phyloP scores from a whole-genome alignment of 53 echinoderm and acorn worm genomes.

The Echinometra lucunter region DNA sequence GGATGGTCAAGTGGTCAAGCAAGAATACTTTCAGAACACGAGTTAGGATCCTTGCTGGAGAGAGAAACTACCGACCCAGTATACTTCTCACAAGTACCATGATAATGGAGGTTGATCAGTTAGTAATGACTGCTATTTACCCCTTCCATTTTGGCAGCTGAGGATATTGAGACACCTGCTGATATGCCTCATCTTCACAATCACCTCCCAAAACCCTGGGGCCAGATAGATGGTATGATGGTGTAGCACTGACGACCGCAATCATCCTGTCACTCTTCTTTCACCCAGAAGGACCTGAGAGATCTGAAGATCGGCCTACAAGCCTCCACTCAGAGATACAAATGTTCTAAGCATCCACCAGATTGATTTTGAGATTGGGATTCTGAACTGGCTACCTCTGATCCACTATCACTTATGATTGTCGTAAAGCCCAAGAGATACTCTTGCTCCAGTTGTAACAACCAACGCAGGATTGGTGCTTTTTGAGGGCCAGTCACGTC shows the following conservation, averaged over 20 bases:
- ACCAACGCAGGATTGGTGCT: constrained; percentile 89
- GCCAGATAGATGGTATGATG: constrained; percentile 95
- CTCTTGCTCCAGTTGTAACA: constrained; percentile 95
- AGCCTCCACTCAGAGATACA: constrained; percentile 91
- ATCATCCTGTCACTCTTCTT: constrained; percentile 90
- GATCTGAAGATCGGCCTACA: constrained; percentile 96
- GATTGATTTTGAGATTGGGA: constrained; percentile 93
- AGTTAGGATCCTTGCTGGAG: constrained; percentile 80
- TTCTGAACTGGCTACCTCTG: constrained; percentile 92
- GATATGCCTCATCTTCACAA: constrained; percentile 93
- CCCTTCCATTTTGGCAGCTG: constrained; percentile 84
- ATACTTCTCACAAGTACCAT: constrained; percentile 74
- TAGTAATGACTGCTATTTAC: constrained; percentile 99
- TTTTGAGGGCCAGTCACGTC: constrained; percentile 95
- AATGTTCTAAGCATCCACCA: constrained; percentile 86
- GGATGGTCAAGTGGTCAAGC: constrained; percentile 75
- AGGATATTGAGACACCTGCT: constrained; percentile 86
- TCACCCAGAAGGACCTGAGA: constrained; percentile 90
- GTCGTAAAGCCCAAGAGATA: constrained; percentile 96
- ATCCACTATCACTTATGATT: constrained; percentile 82
- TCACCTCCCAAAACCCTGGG: constrained; percentile 88
- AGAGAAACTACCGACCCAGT: constrained; percentile 80
- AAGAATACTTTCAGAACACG: constrained; percentile 93
- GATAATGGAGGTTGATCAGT: constrained; percentile 96
- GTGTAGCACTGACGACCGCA: constrained; percentile 99